Percentiles rank a stretch among this genome's conserved stretches.
Evolutionary conservation across 2,888 invertebrate species (phyloP).

Genomic region (Stegophylla sp.): DNA sequence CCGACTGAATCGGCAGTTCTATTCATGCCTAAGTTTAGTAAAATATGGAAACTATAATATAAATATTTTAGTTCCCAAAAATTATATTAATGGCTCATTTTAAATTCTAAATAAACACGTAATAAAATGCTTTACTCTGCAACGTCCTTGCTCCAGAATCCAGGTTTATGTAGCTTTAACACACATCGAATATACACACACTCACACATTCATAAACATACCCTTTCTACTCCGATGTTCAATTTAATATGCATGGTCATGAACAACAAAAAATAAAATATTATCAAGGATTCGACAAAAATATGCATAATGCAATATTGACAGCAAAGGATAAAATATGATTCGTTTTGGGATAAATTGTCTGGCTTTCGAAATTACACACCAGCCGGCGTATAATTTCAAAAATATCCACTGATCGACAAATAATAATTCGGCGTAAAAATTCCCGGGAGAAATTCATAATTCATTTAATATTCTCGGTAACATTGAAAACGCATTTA

Average conservation of each 20-base stretch:
- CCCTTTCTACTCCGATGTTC: not conserved
- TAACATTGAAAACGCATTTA: slow-evolving; percentile 24
- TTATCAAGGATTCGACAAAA: not conserved
- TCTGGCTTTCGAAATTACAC: not conserved
- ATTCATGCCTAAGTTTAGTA: not conserved
- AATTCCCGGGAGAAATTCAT: slow-evolving; percentile 17
- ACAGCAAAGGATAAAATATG: slow-evolving; percentile 15
- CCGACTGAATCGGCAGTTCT: not conserved
- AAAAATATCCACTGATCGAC: not conserved
- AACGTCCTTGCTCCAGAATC: not conserved
- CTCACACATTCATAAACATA: not conserved
- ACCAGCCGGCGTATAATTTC: not conserved
- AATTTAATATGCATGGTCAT: slow-evolving; percentile 27
- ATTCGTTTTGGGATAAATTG: slow-evolving; percentile 13
- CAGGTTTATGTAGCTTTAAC: not conserved
- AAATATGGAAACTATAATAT: too few relatives aligned
- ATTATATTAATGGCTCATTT: not conserved
- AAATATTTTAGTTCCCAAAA: not conserved
- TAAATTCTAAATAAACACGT: slow-evolving; percentile 13
- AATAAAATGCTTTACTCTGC: slow-evolving; percentile 16
- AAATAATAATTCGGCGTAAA: slow-evolving; percentile 3
- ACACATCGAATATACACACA: not conserved
- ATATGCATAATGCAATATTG: slow-evolving; percentile 30
- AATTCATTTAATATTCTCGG: slow-evolving; percentile 22
- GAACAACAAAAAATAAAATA: slow-evolving; percentile 31